Evolutionary conservation across 2,113 vertebrate species (phyloP).

Genomic region (Harpagus bidentatus): DNA sequence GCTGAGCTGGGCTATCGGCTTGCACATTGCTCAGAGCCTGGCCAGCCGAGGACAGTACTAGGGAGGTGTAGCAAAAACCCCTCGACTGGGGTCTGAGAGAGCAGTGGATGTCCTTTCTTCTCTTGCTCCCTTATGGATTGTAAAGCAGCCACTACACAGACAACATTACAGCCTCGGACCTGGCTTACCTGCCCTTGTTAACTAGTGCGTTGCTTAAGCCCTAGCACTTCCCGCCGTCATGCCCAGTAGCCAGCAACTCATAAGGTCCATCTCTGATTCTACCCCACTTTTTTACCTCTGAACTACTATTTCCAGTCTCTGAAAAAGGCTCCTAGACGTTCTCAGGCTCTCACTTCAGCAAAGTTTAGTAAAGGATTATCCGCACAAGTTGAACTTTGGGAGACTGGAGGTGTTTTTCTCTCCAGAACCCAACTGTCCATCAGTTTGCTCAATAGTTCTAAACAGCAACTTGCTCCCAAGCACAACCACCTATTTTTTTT

Average conservation of each 20-base stretch:
- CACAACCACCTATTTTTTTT: neutral
- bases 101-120: neutral
- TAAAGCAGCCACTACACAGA: neutral
- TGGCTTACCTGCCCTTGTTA: neutral
- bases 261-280: too few relatives aligned
- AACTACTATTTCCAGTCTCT: neutral
- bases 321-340: neutral
- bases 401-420: neutral
- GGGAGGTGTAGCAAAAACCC: neutral
- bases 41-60: neutral
- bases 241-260: neutral
- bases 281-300: neutral
- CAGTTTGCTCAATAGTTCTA: neutral
- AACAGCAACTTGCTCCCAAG: neutral
- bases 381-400: neutral
- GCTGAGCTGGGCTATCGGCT: neutral
- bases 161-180: fast-evolving
- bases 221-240: neutral
- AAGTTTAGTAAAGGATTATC: neutral
- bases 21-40: fast-evolving
- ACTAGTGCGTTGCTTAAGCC: too few relatives aligned
- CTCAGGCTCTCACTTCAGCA: neutral
- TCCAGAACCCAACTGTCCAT: neutral
- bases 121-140: neutral
- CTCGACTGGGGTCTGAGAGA: neutral